Evolutionary conservation across 2,797 vertebrate genomes (phyloP).

Genomic region (Tokudaia tokunoshimensis): DNA sequence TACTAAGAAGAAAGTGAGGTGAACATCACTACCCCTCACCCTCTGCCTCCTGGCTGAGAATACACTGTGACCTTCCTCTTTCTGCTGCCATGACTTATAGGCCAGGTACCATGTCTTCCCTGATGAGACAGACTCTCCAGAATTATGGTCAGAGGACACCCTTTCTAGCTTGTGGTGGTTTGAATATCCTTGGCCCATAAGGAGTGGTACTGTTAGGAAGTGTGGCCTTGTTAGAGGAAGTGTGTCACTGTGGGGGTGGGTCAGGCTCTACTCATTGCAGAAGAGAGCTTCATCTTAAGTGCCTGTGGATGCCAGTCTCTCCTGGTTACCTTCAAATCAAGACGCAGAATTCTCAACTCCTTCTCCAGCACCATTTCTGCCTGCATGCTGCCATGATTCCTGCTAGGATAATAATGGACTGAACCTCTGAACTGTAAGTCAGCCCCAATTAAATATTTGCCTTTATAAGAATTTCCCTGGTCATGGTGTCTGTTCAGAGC

Average conservation of each 20-base stretch:
- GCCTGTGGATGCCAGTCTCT: background rate
- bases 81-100: background rate
- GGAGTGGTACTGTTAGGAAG: background rate
- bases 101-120: background rate
- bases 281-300: background rate
- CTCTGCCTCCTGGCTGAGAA: background rate
- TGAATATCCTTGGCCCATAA: background rate
- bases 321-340: background rate
- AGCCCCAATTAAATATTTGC: background rate
- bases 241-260: background rate
- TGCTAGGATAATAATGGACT: background rate
- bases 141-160: background rate
- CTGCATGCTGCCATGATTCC: background rate
- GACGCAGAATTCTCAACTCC: background rate
- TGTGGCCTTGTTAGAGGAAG: background rate
- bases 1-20: background rate
- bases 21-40: background rate
- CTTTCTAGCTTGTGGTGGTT: background rate
- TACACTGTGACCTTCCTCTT: background rate
- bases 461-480: background rate
- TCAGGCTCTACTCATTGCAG: background rate
- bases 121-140: background rate
- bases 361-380: background rate
- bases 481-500: background rate
- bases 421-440: background rate